Percentiles rank a stretch among this genome's conserved stretches.
Evolutionary conservation across 2,888 invertebrate genomes (phyloP).

Genomic region (Himalopsyche japonica): DNA sequence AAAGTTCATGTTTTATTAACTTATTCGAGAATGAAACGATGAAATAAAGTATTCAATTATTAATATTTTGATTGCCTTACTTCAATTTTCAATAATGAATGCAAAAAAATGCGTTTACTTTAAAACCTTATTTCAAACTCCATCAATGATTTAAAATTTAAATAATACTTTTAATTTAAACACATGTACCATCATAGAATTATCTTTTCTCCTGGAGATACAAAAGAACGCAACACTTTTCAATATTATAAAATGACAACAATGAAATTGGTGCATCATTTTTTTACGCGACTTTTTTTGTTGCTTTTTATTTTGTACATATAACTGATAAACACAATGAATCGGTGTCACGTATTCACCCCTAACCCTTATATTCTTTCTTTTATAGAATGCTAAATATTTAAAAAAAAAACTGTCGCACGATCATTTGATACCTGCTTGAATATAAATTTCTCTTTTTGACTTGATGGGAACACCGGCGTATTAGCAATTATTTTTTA

Average conservation of each 20-base stretch:
- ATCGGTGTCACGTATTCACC: slow-evolving; percentile 37
- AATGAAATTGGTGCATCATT: slow-evolving; percentile 14
- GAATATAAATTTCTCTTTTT: background rate
- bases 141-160: too few species aligned
- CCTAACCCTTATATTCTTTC: slow-evolving; percentile 34
- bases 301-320: slow-evolving; percentile 37
- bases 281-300: slow-evolving; percentile 18
- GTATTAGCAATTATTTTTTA: background rate
- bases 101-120: too few species aligned
- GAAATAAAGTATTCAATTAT: too few species aligned
- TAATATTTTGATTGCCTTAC: too few species aligned
- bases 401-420: background rate
- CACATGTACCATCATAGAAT: too few species aligned
- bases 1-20: too few species aligned
- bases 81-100: too few species aligned
- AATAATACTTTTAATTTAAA: too few species aligned
- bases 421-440: background rate
- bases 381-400: background rate
- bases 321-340: slow-evolving; percentile 28
- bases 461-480: background rate
- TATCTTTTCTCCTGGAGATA: background rate
- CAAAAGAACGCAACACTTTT: slow-evolving; percentile 11
- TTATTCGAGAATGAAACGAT: too few species aligned
- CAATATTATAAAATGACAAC: background rate
- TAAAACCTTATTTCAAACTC: too few species aligned